Evolutionary conservation across 2,797 vertebrate species (phyloP), one percentile per base, ranked within the genome.

Genomic region (Lophura swinhoii): DNA sequence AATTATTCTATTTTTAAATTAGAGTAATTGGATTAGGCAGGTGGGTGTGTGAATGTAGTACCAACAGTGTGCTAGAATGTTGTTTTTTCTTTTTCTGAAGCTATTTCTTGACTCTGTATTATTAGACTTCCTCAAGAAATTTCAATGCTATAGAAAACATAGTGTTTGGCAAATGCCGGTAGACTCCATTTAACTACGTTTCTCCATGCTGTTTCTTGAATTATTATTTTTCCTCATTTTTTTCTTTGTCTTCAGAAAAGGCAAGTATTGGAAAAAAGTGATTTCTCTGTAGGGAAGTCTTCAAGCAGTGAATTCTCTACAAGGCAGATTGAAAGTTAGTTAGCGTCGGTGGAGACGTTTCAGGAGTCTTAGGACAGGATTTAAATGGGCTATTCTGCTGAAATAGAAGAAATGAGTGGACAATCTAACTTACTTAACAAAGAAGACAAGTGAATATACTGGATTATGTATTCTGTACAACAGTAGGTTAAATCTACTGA

Each of bases 1-100:
- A 92, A 87, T 91, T 94, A 86, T 92, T 96, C 48, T 78, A 85
- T 62, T 88, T 96, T 93, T 94, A 93, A 95, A 88, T 95, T 91
- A 74, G 62, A 69, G 59, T 94, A 95, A 96, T 94, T 96, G 87
- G 62, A 92, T 96, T 87, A 92, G 92, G 80, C 91, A 96, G 63
- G 76, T 85, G 64, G 20, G n/a, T 94, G 24, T 93, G 88, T 49
- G n/a, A 86, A 49, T 74, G 75, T 79, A 95, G 86, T 94, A 29
- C 48, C 91, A 96, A 93, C 84, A 43, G 59, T 81, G n/a, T 70
- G 55, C 46, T 95, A 91, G 94, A 89, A 49, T 43, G 33, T 8
- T 41, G 77, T 85, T 92, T 92, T 79, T 92, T 91, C 91, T 82
- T 91, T 91, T 73, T 74, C 72, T 59, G 55, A 81, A 81, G 87